A percentile compares a stretch with the other conserved stretches of the same genome.
These are phyloP conservation scores for Chloebia gouldiae DNA, from an alignment of 2,113 vertebrate genomes.

Conservation along the genomic window DNA sequence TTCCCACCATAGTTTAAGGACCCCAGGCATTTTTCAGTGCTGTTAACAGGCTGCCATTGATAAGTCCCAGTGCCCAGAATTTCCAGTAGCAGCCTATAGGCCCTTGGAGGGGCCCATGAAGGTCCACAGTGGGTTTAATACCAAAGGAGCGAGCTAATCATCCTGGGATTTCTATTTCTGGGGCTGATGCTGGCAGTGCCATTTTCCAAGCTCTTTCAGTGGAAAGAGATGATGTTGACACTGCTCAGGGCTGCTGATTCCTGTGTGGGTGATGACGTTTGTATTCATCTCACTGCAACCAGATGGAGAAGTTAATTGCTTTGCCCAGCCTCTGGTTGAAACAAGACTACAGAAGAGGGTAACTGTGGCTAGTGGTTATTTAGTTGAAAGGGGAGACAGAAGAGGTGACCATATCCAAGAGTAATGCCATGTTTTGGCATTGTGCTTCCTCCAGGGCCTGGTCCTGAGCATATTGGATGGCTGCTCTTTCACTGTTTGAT, in stretches of 20 bases:
- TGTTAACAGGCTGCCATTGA: not conserved
- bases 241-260: not conserved
- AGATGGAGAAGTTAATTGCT: not conserved
- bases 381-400: not conserved
- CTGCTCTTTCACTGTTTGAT: not conserved
- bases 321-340: not conserved
- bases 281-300: not conserved
- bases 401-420: not conserved
- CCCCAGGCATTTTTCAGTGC: not conserved
- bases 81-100: not conserved
- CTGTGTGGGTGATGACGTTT: not conserved
- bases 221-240: not conserved
- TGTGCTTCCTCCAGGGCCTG: not conserved
- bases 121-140: not conserved
- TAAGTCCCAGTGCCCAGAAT: not conserved
- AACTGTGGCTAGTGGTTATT: not conserved
- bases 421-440: not conserved
- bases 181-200: not conserved
- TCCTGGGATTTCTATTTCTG: not conserved
- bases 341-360: not conserved
- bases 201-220: accelerated
- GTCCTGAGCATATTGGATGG: not conserved
- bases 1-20: not conserved
- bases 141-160: not conserved
- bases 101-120: not conserved